phyloP scores from a whole-genome alignment of 2,113 vertebrate genomes.

The Lamprotornis superbus region DNA sequence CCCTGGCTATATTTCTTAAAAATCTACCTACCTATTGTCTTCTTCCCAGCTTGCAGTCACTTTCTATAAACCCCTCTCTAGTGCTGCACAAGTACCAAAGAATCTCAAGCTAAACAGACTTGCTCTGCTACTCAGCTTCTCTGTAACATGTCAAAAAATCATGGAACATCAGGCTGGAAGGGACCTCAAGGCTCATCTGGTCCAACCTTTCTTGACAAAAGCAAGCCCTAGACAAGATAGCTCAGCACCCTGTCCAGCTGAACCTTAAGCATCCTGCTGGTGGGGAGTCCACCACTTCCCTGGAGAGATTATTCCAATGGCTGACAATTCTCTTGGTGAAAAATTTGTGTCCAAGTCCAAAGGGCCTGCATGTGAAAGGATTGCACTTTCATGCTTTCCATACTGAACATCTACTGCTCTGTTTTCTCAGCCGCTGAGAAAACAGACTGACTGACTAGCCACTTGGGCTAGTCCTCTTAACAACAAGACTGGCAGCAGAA shows the following conservation, averaged over 20 bases:
- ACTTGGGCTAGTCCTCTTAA: background rate
- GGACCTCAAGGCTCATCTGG: background rate
- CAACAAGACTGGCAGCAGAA: background rate
- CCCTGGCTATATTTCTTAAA: background rate
- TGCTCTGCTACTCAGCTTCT: background rate
- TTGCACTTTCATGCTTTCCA: background rate
- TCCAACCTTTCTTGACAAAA: background rate
- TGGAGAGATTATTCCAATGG: background rate
- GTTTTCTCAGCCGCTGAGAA: background rate
- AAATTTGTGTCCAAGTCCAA: background rate
- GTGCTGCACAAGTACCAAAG: background rate
- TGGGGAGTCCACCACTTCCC: background rate
- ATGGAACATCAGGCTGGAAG: background rate
- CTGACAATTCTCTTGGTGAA: background rate
- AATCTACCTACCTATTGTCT: background rate
- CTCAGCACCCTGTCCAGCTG: background rate
- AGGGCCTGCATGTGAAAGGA: background rate
- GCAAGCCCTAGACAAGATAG: rapidly evolving
- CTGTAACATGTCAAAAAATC: rapidly evolving
- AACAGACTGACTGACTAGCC: too few species aligned
- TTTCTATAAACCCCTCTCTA: background rate
- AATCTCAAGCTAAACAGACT: background rate
- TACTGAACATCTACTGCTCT: background rate
- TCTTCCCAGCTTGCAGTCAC: background rate
- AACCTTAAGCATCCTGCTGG: background rate